These are phyloP conservation scores for Haemorhous mexicanus DNA, from an alignment of 2,113 vertebrate genomes.

Conservation along the genomic window DNA sequence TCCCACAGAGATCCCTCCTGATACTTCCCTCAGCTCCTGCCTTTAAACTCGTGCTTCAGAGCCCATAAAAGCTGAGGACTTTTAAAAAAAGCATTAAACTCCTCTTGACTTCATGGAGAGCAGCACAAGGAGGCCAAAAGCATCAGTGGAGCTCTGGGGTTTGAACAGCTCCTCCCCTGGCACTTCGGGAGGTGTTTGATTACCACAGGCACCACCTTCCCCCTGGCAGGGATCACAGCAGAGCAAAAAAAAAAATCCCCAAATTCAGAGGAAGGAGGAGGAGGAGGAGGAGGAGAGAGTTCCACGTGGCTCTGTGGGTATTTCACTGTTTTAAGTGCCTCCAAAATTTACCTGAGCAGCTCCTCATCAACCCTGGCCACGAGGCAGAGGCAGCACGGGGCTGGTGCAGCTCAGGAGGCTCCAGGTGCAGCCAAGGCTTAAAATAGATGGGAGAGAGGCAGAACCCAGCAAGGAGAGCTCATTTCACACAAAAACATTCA, in stretches of 20 bases:
- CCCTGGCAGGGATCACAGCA: not conserved
- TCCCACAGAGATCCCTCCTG: not conserved
- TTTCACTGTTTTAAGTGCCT: not conserved
- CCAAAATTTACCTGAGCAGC: not conserved
- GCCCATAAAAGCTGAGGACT: slow-evolving; percentile 17
- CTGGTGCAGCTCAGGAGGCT: not conserved
- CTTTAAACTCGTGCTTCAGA: not conserved
- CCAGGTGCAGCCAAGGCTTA: not conserved
- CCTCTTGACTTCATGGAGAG: not conserved
- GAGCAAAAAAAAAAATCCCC: not conserved
- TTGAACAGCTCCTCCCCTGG: not conserved
- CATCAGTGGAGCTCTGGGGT: fast-evolving
- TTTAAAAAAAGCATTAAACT: not conserved
- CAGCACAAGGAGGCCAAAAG: not conserved
- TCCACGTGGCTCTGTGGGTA: not conserved
- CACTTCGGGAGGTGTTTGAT: not conserved
- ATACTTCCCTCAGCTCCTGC: not conserved
- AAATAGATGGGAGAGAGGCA: not conserved
- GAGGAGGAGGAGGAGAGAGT: fast-evolving
- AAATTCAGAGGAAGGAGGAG: not conserved
- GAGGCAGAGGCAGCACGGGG: not conserved
- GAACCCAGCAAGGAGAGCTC: not conserved
- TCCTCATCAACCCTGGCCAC: not conserved
- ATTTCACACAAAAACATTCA: fast-evolving
- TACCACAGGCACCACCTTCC: not conserved